These are phyloP conservation scores for Ceratitis capitata DNA, from an alignment of 1,140 invertebrate species.

Conservation along the genomic window DNA sequence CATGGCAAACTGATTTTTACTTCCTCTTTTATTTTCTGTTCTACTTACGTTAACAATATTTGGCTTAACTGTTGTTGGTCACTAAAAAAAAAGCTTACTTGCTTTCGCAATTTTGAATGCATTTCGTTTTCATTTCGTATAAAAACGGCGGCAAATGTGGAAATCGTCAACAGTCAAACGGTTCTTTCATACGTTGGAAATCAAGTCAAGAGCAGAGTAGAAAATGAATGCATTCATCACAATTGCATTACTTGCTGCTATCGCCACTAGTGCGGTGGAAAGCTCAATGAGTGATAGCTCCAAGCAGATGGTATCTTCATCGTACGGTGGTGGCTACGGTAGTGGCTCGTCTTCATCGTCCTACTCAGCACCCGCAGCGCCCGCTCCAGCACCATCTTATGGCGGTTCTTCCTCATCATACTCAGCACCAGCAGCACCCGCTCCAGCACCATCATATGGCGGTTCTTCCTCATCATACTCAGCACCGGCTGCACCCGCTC, in stretches of 20 bases:
- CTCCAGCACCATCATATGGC: not conserved
- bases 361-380: not conserved
- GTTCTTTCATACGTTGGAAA: not conserved
- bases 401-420: not conserved
- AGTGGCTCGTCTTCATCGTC: not conserved
- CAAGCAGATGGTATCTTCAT: conserved; percentile 23
- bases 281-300: not conserved
- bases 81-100: too few relatives aligned
- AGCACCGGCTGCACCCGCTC: not conserved
- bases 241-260: not conserved
- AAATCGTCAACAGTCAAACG: not conserved
- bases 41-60: not conserved
- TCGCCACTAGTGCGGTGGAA: not conserved
- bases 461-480: not conserved
- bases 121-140: not conserved
- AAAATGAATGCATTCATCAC: not conserved
- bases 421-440: not conserved
- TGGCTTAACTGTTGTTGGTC: conserved; percentile 10
- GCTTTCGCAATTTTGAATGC: not conserved
- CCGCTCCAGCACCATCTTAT: not conserved
- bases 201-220: not conserved
- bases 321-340: conserved; percentile 16
- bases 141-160: not conserved
- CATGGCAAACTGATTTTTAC: not conserved
- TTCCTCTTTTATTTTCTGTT: not conserved